Conservation (phyloP, 64 coral and sea anemone species). For the Platygyra sinensis region DNA sequence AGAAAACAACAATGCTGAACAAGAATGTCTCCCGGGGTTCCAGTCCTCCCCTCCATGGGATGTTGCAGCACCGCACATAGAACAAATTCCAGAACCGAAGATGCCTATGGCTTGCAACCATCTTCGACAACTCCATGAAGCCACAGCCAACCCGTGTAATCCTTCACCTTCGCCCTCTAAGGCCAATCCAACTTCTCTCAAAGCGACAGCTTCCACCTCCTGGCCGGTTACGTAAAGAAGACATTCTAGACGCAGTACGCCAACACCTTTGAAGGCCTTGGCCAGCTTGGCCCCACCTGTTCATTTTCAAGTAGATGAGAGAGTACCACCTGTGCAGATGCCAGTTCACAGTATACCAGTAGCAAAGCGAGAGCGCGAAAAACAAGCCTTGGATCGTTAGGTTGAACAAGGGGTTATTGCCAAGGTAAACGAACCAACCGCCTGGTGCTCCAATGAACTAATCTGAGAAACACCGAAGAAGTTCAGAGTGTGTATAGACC, state of each 20-base stretch:
- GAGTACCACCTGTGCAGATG: conserved; percentile 55
- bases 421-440: too few relatives aligned
- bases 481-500: conserved; percentile 50
- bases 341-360: conserved; percentile 68
- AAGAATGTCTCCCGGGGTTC: conserved; percentile 7
- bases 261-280: conserved; percentile 57
- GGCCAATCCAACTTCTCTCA: conserved; percentile 23
- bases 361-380: conserved; percentile 50
- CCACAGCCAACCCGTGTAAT: conserved; percentile 19
- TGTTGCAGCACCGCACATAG: not conserved
- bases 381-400: conserved; percentile 58
- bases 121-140: conserved; percentile 45
- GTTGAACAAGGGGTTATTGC: too few relatives aligned
- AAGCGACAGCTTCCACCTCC: conserved; percentile 37
- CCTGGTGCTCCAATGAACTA: conserved; percentile 73
- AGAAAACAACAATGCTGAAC: not conserved
- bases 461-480: conserved; percentile 79
- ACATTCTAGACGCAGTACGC: conserved; percentile 48
- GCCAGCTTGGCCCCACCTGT: conserved; percentile 58
- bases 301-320: conserved; percentile 52
- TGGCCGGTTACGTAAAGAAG: conserved; percentile 31
- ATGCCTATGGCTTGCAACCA: conserved; percentile 22
- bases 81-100: not conserved
- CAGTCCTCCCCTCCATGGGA: not conserved
- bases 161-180: conserved; percentile 13